Evolutionary conservation across 2,113 vertebrate genomes (phyloP).

Genomic region (Ptyas mucosa): DNA sequence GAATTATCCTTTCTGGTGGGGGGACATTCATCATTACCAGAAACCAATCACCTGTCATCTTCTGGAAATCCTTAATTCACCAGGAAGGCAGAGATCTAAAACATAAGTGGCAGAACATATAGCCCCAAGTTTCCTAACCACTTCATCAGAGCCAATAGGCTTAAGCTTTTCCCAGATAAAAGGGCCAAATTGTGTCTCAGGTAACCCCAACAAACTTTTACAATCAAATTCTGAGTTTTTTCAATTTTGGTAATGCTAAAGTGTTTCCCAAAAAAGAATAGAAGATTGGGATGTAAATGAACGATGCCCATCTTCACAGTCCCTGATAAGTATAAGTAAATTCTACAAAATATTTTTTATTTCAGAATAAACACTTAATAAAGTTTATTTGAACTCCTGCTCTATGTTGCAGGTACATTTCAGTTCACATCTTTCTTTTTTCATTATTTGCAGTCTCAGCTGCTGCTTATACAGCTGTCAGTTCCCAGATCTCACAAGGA

Average conservation of each 20-base stretch:
- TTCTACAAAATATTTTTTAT: slow-evolving; percentile 24
- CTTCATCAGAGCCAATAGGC: not conserved
- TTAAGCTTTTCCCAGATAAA: not conserved
- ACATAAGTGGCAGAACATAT: not conserved
- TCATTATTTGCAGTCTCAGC: not conserved
- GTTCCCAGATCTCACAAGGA: fast-evolving
- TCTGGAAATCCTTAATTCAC: not conserved
- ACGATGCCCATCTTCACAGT: not conserved
- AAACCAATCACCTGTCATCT: not conserved
- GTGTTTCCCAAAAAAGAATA: not conserved
- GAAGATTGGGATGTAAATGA: not conserved
- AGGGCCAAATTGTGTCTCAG: not conserved
- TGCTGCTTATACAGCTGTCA: fast-evolving
- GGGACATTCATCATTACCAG: not conserved
- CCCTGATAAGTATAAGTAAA: slow-evolving; percentile 24
- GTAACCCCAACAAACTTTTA: not conserved
- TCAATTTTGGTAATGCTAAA: not conserved
- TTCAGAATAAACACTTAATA: slow-evolving; percentile 46
- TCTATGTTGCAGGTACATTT: not conserved
- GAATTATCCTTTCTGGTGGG: no score
- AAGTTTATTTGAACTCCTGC: slow-evolving; percentile 42
- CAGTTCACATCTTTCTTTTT: fast-evolving
- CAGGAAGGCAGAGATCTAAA: not conserved
- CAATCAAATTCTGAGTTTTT: not conserved
- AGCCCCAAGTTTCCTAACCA: not conserved